Percentiles rank a stretch among this genome's conserved stretches.
Evolutionary conservation across 2,888 invertebrate genomes (phyloP).

Genomic region (Chaetogeoica ovagalla): DNA sequence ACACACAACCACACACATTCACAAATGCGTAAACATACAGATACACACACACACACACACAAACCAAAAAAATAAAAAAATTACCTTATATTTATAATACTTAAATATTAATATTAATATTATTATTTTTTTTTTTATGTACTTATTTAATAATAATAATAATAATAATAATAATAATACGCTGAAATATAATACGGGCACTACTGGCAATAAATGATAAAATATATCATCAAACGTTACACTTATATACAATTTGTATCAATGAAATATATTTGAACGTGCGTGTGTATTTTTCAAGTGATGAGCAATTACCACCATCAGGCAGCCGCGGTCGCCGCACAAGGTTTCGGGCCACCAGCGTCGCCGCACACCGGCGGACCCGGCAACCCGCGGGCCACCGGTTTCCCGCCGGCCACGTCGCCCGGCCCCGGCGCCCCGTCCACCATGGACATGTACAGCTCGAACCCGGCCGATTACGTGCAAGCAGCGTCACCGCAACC

Average conservation of each 20-base stretch:
- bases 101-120: too few relatives aligned
- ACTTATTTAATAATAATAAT: too few relatives aligned
- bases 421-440: slow-evolving; percentile 84
- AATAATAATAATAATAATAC: too few relatives aligned
- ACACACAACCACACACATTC: too few relatives aligned
- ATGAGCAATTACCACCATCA: slow-evolving; percentile 87
- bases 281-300: slow-evolving; percentile 67
- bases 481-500: slow-evolving; percentile 96
- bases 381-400: slow-evolving; percentile 66
- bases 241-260: too few relatives aligned
- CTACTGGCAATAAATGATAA: not conserved
- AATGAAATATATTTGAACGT: slow-evolving; percentile 1
- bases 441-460: slow-evolving; percentile 90
- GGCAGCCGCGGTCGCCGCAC: slow-evolving; percentile 67
- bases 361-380: slow-evolving; percentile 75
- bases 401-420: slow-evolving; percentile 74
- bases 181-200: not conserved
- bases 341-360: slow-evolving; percentile 79
- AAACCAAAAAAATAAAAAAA: too few relatives aligned
- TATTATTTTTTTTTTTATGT: too few relatives aligned
- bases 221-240: too few relatives aligned
- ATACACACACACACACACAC: too few relatives aligned
- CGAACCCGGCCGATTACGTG: slow-evolving; percentile 84
- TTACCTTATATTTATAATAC: too few relatives aligned
- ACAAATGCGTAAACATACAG: too few relatives aligned